Conservation (phyloP, 2,797 vertebrate genomes). For the Erpetoichthys calabaricus region DNA sequence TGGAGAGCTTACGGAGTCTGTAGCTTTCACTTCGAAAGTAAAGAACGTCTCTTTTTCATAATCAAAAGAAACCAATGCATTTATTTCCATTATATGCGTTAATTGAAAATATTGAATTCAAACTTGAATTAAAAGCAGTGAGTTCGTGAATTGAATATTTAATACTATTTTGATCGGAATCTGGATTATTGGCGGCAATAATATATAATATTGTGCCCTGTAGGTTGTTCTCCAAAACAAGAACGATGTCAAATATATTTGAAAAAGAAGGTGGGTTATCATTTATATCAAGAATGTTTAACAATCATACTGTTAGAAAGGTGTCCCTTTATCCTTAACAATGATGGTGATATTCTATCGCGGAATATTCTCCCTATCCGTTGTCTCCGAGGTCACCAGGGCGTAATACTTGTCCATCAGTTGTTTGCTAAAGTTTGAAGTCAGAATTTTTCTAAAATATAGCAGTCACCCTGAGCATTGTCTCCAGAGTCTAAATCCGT, state of each 20-base stretch:
- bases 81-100: slow-evolving; percentile 18
- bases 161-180: slow-evolving; percentile 29
- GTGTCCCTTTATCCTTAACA: slow-evolving; percentile 30
- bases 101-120: slow-evolving; percentile 33
- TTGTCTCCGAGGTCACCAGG: slow-evolving; percentile 36
- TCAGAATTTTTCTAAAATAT: slow-evolving; percentile 32
- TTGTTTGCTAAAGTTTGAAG: slow-evolving; percentile 41
- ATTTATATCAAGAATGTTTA: slow-evolving; percentile 31
- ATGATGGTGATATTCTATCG: slow-evolving; percentile 47
- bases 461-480: slow-evolving; percentile 40
- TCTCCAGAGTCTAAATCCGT: slow-evolving; percentile 45
- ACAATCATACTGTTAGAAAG: slow-evolving; percentile 15
- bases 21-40: slow-evolving; percentile 7
- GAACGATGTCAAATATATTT: slow-evolving; percentile 21
- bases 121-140: slow-evolving; percentile 12
- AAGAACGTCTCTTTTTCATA: slow-evolving; percentile 13
- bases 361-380: slow-evolving; percentile 44
- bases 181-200: slow-evolving; percentile 25
- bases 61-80: slow-evolving; percentile 34
- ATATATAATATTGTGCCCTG: slow-evolving; percentile 27
- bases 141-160: slow-evolving; percentile 30
- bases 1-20: slow-evolving; percentile 9
- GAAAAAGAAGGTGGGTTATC: slow-evolving; percentile 29
- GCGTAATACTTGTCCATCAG: slow-evolving; percentile 42
- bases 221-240: slow-evolving; percentile 40